Evolutionary conservation across 2,797 vertebrate species (phyloP).

Genomic region (Numenius phaeopus): DNA sequence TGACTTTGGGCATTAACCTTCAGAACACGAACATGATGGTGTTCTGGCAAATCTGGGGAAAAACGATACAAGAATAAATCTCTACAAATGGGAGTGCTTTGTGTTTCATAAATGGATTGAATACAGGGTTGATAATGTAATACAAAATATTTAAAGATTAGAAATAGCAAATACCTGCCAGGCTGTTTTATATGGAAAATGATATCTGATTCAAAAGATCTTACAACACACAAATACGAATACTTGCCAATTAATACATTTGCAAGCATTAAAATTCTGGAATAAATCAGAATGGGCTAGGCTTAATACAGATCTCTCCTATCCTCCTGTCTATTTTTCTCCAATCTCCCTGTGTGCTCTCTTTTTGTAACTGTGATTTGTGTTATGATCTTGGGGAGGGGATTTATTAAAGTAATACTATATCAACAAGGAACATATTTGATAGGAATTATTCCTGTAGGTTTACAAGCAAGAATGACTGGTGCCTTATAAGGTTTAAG

Average conservation of each 20-base stretch:
- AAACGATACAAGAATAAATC: slow-evolving; percentile 78
- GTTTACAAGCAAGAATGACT: slow-evolving; percentile 43
- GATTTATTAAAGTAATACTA: slow-evolving; percentile 35
- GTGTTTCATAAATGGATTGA: slow-evolving; percentile 74
- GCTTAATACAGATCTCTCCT: slow-evolving; percentile 1
- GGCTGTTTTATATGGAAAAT: slow-evolving; percentile 67
- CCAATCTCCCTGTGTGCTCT: background rate
- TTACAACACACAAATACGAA: slow-evolving; percentile 55
- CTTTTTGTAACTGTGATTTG: slow-evolving; percentile 34
- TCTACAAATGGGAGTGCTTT: slow-evolving; percentile 75
- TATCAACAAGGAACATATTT: slow-evolving; percentile 23
- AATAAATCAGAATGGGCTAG: slow-evolving; percentile 50
- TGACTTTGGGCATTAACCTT: slow-evolving; percentile 88
- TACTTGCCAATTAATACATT: slow-evolving; percentile 38
- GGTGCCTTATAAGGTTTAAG: slow-evolving; percentile 32
- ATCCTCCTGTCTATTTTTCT: slow-evolving; percentile 14
- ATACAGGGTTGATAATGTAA: slow-evolving; percentile 70
- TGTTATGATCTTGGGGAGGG: background rate
- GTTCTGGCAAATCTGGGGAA: slow-evolving; percentile 76
- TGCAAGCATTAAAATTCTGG: slow-evolving; percentile 49
- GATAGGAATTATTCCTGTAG: slow-evolving; percentile 36
- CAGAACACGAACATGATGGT: slow-evolving; percentile 81
- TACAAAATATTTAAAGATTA: slow-evolving; percentile 74
- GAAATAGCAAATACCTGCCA: slow-evolving; percentile 67
- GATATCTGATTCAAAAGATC: slow-evolving; percentile 61